Evolutionary conservation across 2,113 vertebrate species (phyloP), one percentile per base, ranked within the genome.

Genomic region (Mormyrus iriodes): DNA sequence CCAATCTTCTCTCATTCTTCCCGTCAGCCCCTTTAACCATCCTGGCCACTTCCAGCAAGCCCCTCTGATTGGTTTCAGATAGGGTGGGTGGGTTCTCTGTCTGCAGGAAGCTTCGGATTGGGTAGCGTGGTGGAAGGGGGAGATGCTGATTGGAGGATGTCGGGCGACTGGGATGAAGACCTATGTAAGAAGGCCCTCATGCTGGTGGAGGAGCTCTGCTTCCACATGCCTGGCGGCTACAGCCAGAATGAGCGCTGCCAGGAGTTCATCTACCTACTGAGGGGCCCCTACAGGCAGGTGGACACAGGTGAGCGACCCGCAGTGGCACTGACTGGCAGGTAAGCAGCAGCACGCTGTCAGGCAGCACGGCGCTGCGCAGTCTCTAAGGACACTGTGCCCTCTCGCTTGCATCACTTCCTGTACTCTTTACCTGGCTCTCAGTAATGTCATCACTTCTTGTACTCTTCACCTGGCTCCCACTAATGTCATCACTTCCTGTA

Each of bases 131-230:
- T 92, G 88, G 92, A 92, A 87, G 84, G 86, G 95, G 96, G 95
- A 94, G 76, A 96, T 96, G 95, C 95, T 88, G 95, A 96, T 96
- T 95, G 95, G 96, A 95, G 94, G 95, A 98, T 98, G 97, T 98
- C 97, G 86, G 97, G 97, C 89, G 97, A 98, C 95, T 97, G 97
- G 89, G 97, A 98, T 94, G 97, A 98, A 94, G 97, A 97, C 91
- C 91, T 97, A 93, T 97, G 97, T 93, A 97, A 96, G 92, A 96
- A 96, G 94, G 97, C 96, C 15, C 94, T 97, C 93, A 93, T 95
- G 93, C 88, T 98, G 92, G 96, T 97, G 93, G 96, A 97, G 19
- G 97, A 98, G 91, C 96, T 98, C 90, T 98, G 97, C 92, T 96
- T 96, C n/a, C 94, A 95, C 92, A 95, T 94, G 0, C 92, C 92